Evolutionary conservation across 2,113 vertebrate genomes (phyloP).

Genomic region (Hypocryptadius cinnamomeus): DNA sequence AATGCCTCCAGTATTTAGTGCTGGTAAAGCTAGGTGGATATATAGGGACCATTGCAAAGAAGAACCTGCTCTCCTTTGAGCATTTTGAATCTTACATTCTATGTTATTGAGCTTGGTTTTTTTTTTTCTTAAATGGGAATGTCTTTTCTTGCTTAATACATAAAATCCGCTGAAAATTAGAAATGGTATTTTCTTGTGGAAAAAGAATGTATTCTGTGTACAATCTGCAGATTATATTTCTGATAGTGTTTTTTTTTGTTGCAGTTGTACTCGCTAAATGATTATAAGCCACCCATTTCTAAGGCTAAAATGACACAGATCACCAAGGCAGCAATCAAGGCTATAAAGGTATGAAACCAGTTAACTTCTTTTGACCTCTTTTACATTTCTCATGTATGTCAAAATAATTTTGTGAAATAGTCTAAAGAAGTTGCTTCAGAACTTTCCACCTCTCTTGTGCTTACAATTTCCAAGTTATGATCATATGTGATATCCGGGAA

Average conservation of each 20-base stretch:
- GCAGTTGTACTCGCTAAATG: slow-evolving; percentile 95
- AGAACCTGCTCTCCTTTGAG: neutral
- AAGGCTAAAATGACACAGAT: slow-evolving; percentile 99
- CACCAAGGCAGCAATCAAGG: slow-evolving; percentile 98
- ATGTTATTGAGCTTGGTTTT: neutral
- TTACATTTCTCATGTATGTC: neutral
- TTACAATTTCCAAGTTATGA: neutral
- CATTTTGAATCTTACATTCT: neutral
- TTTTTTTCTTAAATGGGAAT: neutral
- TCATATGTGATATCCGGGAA: neutral
- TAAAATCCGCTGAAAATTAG: neutral
- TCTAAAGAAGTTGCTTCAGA: neutral
- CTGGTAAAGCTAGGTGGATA: neutral
- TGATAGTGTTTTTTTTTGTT: neutral
- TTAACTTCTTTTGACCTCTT: neutral
- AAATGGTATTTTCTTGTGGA: neutral
- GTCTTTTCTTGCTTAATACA: neutral
- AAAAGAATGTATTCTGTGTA: neutral
- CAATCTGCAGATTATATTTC: neutral
- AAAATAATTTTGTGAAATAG: neutral
- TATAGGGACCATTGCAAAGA: neutral
- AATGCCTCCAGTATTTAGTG: neutral
- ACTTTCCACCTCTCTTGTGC: neutral
- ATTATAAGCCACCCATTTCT: slow-evolving; percentile 99
- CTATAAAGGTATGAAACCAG: slow-evolving; percentile 91